Conservation (phyloP, 1,140 invertebrate species). For the Coelopa frigida region DNA sequence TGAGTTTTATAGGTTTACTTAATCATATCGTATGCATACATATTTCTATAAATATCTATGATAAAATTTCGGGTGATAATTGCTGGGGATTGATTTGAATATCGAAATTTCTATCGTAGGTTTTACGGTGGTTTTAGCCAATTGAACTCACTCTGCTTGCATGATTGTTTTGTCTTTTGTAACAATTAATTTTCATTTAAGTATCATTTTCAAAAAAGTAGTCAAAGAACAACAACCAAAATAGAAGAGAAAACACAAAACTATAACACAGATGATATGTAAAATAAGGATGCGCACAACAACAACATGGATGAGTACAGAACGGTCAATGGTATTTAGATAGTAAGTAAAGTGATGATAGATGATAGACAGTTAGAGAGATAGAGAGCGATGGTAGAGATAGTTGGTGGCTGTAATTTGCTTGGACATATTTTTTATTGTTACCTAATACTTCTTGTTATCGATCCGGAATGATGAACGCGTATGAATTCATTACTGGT, state of each 20-base stretch:
- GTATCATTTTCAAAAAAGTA: no score
- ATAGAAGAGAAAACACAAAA: constrained; percentile 1
- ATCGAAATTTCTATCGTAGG: neutral
- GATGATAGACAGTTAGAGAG: constrained; percentile 4
- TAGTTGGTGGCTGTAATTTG: no score
- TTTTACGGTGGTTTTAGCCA: constrained; percentile 23
- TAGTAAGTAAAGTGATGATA: neutral
- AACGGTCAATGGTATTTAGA: constrained; percentile 1
- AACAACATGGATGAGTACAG: constrained; percentile 1
- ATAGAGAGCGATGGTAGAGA: no score
- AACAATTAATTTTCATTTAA: constrained; percentile 7
- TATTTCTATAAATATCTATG: neutral
- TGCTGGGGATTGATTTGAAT: neutral
- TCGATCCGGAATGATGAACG: constrained; percentile 88
- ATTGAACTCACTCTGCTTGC: constrained; percentile 42
- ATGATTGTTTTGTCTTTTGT: constrained; percentile 12
- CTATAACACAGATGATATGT: constrained; percentile 6
- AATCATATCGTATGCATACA: neutral
- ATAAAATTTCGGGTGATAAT: neutral
- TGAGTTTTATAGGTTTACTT: neutral
- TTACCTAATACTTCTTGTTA: constrained; percentile 92
- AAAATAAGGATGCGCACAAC: no score
- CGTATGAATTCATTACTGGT: constrained; percentile 96
- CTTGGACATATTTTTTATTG: constrained; percentile 32
- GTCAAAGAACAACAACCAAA: no score